A percentile compares a stretch with the other conserved stretches of the same genome.
Conservation (phyloP, 1,140 invertebrate species). For the Heliconius eleuchia region DNA sequence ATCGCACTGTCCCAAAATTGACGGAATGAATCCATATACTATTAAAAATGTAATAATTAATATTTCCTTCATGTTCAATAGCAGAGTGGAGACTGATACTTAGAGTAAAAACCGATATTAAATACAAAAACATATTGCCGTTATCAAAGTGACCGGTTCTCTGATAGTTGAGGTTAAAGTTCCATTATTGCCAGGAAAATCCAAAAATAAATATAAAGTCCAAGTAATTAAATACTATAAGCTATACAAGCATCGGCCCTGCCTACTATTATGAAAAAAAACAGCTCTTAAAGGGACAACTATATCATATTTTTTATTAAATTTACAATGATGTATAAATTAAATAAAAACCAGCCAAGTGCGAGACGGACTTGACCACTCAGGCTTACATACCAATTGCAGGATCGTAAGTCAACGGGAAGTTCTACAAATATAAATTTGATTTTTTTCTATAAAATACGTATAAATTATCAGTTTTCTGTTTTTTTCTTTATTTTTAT, state of each 20-base stretch:
- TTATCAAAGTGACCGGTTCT: constrained; percentile 23
- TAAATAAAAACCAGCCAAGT: too few relatives aligned
- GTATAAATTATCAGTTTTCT: too few relatives aligned
- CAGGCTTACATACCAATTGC: too few relatives aligned
- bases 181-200: constrained; percentile 10
- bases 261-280: neutral
- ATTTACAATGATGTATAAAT: too few relatives aligned
- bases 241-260: neutral
- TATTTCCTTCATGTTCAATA: constrained; percentile 44
- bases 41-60: constrained; percentile 42
- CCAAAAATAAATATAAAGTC: neutral
- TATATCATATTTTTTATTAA: too few relatives aligned
- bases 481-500: too few relatives aligned
- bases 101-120: constrained; percentile 8
- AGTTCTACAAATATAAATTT: too few relatives aligned
- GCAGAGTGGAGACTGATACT: constrained; percentile 22
- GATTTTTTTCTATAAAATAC: too few relatives aligned
- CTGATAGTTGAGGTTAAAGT: constrained; percentile 34
- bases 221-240: neutral
- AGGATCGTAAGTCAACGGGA: too few relatives aligned
- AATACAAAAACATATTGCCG: constrained; percentile 14
- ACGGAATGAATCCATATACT: constrained; percentile 42
- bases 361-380: too few relatives aligned
- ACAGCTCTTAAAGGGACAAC: too few relatives aligned
- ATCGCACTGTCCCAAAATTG: constrained; percentile 51